Base-by-base conservation (phyloP, 2,888 invertebrate genomes). In the Helleia helle region DNA sequence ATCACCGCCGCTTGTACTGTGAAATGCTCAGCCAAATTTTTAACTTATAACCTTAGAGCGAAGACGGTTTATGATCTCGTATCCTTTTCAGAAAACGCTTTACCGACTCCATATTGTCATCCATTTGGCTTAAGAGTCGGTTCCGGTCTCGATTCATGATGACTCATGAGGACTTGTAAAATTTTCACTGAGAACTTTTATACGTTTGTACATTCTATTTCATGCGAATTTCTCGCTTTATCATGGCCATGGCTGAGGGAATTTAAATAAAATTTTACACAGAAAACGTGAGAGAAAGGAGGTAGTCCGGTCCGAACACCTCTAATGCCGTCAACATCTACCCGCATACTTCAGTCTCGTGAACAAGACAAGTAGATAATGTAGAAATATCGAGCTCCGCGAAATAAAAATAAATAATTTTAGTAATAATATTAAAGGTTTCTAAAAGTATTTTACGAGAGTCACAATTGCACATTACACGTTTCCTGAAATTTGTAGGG, bases 21-120 rank as follows among this genome's bases (percentile, higher is more conserved):
- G 58, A 62, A 65, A 62, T 66, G 49, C 55, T 60, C 57, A 66
- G 77, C 79, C 79, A 77, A 77, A 74, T 77, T 77, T 79, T 79
- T 79, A 70, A 80, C 65, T 76, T 72, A 80, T 71, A 49, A 54
- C 58, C 61, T 55, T 66, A 71, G 72, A 71, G 64, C 63, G 68
- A 71, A 72, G 66, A 66, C 65, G 67, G 69, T 79, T 77, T 80
- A 79, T 72, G 71, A 62, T 66, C 58, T 58, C 60, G 55, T 59
- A 65, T 69, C 59, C 60, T 70, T 68, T 64, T 66, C 61, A 59
- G 57, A 61, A 65, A 70, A 62, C 58, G 59, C 61, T 69, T 62
- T 55, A 58, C 52, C 55, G 53, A 63, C 56, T 58, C 57, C 59
- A 61, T 66, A 66, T 68, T 66, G 65, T 60, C 56, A 61, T 69